Base-by-base conservation (phyloP, 2,113 vertebrate species). In the Burhinus bistriatus region DNA sequence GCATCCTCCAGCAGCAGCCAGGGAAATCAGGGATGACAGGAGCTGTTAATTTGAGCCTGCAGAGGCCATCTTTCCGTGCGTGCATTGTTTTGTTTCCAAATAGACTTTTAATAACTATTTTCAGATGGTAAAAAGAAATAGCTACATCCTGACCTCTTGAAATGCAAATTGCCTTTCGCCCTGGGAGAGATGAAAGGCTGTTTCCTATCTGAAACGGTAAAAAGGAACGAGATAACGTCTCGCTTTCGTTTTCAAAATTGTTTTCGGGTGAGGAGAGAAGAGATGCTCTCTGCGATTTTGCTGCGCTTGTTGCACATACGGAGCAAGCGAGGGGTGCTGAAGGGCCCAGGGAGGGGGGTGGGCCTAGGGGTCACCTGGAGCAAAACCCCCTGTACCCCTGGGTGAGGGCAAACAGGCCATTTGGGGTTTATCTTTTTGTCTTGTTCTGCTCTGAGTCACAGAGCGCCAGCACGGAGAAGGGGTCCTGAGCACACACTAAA, bases 111-210 rank as follows among this genome's bases (percentile, higher is more conserved):
- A 75, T 55, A 93, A 80, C 30, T 44, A 6, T 77, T 85, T 92
- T 82, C 34, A n/a, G 77, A 42, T 9, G 47, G 69, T 16, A 66
- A 75, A 77, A 66, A 82, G 87, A 69, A 78, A 71, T 8, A 30
- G 55, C 77, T 79, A 6, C 4, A 0, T 36, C 66, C 83, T 42
- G 83, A 65, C 71, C 93, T 79, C 96, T 92, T 92, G 87, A 96
- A 97, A 95, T 89, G 95, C 89, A 95, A 84, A 97, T 71, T 52
- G 72, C 70, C 40, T 85, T 51, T 79, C 18, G 1, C 44, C 89
- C 62, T 9, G 72, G 91, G 57, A 92, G 82, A 77, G 52, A 61
- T 30, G 65, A 83, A 96, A 94, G 79, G 81, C 78, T 69, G 32
- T 5, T 90, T 62, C 52, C 36, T 30, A 75, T 27, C 44, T 14